phyloP scores from a whole-genome alignment of 2,797 vertebrate species.

The Acanthornis magna region DNA sequence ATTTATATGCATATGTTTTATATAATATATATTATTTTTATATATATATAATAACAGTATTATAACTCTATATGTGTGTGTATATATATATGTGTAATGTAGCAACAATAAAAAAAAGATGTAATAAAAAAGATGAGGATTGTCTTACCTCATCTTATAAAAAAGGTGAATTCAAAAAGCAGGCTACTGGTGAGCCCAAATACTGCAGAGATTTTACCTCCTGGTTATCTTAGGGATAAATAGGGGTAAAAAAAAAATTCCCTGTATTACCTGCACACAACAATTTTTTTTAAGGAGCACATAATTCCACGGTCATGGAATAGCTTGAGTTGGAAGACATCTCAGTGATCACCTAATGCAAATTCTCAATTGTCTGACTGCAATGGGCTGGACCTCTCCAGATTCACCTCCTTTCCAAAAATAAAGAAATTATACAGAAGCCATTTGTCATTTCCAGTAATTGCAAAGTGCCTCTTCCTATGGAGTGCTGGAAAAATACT shows the following conservation, averaged over 20 bases:
- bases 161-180: slow-evolving; percentile 1
- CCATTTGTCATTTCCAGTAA: slow-evolving; percentile 57
- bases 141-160: not conserved
- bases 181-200: not conserved
- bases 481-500: slow-evolving; percentile 50
- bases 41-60: no score
- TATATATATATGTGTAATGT: no score
- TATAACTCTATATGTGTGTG: no score
- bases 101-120: no score
- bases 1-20: no score
- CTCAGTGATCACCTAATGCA: not conserved
- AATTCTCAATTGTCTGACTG: not conserved
- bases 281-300: not conserved
- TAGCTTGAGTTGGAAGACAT: not conserved
- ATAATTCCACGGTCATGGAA: not conserved
- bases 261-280: not conserved
- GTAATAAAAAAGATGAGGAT: not conserved
- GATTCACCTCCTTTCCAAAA: slow-evolving; percentile 29
- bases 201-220: not conserved
- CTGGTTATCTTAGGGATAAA: not conserved
- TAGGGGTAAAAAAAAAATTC: not conserved
- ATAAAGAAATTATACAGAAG: slow-evolving; percentile 14
- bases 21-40: no score
- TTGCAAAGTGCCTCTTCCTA: slow-evolving; percentile 52
- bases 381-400: not conserved